These are phyloP conservation scores for Ladona fulva DNA, from an alignment of 1,140 invertebrate species.

Conservation along the genomic window DNA sequence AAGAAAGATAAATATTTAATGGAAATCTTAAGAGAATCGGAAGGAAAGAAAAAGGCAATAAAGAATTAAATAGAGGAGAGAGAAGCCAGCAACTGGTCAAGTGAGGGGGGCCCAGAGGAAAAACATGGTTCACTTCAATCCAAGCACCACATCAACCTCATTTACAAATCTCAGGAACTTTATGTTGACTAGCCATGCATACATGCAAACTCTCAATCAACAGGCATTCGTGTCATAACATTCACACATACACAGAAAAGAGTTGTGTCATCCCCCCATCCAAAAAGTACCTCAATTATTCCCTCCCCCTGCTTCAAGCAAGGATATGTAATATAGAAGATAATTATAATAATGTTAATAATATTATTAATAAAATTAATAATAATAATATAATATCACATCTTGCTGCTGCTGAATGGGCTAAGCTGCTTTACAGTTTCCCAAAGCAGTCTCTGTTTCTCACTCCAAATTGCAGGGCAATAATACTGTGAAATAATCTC, in stretches of 20 bases:
- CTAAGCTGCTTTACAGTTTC: neutral
- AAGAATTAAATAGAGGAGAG: neutral
- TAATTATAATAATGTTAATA: neutral
- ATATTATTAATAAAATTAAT: conserved; percentile 21
- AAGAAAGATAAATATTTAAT: neutral
- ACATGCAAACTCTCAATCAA: neutral
- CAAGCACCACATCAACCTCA: conserved; percentile 21
- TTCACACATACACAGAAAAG: neutral
- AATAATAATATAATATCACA: conserved; percentile 23
- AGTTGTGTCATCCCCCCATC: neutral
- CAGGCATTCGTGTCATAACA: neutral
- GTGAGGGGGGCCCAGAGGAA: neutral
- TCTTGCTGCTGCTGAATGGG: neutral
- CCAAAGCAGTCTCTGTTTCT: conserved; percentile 12
- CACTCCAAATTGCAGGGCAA: conserved; percentile 17
- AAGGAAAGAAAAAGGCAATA: neutral
- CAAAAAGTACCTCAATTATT: neutral
- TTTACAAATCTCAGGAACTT: conserved; percentile 25
- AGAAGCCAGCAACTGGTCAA: neutral
- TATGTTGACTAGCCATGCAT: conserved; percentile 25
- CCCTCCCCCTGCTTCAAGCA: conserved; percentile 18
- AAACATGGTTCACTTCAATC: conserved; percentile 19
- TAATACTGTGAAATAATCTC: conserved; percentile 25
- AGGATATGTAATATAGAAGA: neutral
- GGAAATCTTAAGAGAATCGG: neutral